Percentiles rank a stretch among this genome's conserved stretches.
These are phyloP conservation scores for Aythya baeri DNA, from an alignment of 2,113 vertebrate species.

Conservation along the genomic window DNA sequence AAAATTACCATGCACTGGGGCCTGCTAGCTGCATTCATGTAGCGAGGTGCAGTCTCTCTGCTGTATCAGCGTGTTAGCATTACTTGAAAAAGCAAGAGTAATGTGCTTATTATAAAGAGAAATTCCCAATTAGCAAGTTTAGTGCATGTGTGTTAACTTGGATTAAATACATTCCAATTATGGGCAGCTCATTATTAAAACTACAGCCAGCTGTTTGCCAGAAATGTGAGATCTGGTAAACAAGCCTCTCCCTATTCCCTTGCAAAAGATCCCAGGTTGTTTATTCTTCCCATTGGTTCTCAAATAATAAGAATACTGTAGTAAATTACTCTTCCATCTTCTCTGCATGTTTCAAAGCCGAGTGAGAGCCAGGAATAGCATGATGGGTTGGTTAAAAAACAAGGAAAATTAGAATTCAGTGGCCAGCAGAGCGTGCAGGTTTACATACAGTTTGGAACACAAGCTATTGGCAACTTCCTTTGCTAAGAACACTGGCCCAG, in stretches of 20 bases:
- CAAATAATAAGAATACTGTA: neutral
- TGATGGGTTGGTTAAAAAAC: neutral
- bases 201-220: conserved; percentile 66
- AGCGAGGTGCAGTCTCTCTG: conserved; percentile 35
- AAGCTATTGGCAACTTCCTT: neutral
- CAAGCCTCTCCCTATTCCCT: neutral
- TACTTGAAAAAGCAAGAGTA: conserved; percentile 58
- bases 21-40: conserved; percentile 40
- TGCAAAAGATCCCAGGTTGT: neutral
- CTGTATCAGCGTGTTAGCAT: conserved; percentile 53
- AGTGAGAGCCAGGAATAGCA: neutral
- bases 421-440: neutral
- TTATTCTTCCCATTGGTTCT: neutral
- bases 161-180: conserved; percentile 69
- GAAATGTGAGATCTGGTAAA: conserved; percentile 42
- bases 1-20: conserved; percentile 72
- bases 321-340: neutral
- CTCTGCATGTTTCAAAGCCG: neutral
- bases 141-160: conserved; percentile 59
- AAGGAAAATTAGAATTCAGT: neutral
- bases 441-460: neutral
- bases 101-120: conserved; percentile 67
- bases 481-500: neutral
- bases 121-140: conserved; percentile 71
- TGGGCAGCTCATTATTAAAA: conserved; percentile 71